phyloP scores from a whole-genome alignment of 2,888 invertebrate species.

The Bugula neritina region DNA sequence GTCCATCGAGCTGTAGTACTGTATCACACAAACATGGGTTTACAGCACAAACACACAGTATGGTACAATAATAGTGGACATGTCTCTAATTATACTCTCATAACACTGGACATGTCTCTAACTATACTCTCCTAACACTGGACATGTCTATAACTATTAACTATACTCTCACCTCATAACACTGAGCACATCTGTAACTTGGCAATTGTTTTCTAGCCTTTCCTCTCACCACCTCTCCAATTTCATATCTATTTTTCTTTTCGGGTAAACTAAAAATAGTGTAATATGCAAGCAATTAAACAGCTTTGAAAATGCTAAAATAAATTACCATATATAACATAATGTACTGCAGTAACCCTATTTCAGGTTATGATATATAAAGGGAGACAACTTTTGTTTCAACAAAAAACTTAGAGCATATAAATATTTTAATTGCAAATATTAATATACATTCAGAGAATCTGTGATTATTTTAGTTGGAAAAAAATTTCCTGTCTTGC shows the following conservation, averaged over 20 bases:
- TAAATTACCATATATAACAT: not conserved
- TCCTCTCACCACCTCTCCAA: slow-evolving; percentile 21
- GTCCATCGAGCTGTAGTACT: slow-evolving; percentile 45
- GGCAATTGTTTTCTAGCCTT: slow-evolving; percentile 12
- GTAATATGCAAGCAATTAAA: not conserved
- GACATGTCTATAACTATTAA: no score
- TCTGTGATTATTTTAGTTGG: no score
- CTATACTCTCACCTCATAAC: slow-evolving; percentile 22
- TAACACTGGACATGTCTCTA: no score
- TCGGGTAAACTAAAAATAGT: not conserved
- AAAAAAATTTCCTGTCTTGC: no score
- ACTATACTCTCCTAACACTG: no score
- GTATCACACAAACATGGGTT: slow-evolving; percentile 29
- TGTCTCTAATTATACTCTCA: no score
- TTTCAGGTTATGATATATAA: no score
- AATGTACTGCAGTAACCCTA: not conserved
- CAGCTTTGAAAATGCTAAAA: no score
- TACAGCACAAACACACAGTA: no score
- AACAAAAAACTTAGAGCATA: not conserved
- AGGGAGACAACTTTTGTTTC: not conserved
- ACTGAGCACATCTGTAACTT: not conserved
- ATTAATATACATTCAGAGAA: not conserved
- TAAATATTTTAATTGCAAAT: not conserved
- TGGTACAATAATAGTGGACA: no score
- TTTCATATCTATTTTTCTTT: slow-evolving; percentile 12